Conservation (phyloP, 2,113 vertebrate genomes). For the Rostratula benghalensis region DNA sequence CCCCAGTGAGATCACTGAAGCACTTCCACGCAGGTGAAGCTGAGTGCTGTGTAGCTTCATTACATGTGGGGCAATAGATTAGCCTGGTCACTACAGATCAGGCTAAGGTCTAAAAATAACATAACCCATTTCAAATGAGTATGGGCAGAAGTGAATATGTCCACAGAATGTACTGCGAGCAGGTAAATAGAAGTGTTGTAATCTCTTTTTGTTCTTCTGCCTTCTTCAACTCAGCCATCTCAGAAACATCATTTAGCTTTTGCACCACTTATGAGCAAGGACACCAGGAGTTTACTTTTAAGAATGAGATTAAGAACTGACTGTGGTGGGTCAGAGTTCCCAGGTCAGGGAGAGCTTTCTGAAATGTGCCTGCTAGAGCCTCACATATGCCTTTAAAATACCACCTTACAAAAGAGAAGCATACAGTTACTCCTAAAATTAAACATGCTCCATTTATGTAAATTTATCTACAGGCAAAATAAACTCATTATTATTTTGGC, state of each 20-base stretch:
- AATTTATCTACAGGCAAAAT: not conserved
- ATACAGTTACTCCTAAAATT: not conserved
- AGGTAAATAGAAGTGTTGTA: not conserved
- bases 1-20: not conserved
- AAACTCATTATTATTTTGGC: not conserved
- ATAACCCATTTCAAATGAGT: not conserved
- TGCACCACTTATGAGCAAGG: not conserved
- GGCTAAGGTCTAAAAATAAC: not conserved
- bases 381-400: not conserved
- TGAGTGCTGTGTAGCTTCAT: not conserved
- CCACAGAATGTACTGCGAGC: not conserved
- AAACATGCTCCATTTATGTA: not conserved
- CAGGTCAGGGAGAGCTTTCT: not conserved
- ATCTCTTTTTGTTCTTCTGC: not conserved
- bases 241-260: not conserved
- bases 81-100: not conserved
- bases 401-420: not conserved
- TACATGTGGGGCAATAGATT: not conserved
- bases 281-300: not conserved
- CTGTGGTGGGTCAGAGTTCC: not conserved
- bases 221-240: not conserved
- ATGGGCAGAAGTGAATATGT: not conserved
- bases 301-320: not conserved
- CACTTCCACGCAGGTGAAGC: accelerated
- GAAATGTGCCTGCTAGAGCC: not conserved